Conservation (phyloP, 2,797 vertebrate species). For the Syndactyla subalaris region DNA sequence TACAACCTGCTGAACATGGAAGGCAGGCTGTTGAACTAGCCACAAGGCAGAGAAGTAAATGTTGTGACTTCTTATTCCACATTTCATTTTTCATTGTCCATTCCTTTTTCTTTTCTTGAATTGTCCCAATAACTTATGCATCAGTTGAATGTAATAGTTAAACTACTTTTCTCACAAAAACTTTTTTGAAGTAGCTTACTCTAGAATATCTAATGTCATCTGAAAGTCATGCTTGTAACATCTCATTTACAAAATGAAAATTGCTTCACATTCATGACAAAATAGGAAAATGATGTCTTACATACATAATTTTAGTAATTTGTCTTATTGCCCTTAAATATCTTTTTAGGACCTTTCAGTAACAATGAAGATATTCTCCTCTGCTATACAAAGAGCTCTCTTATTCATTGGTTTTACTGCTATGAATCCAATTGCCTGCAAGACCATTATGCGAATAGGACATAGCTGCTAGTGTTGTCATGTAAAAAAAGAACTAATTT, state of each 20-base stretch:
- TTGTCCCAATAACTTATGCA: not conserved
- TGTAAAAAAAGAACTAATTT: not conserved
- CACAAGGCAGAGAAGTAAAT: not conserved
- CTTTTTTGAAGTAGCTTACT: not conserved
- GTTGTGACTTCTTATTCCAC: not conserved
- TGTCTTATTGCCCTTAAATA: not conserved
- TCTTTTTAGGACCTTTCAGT: not conserved
- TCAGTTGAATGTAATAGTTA: not conserved
- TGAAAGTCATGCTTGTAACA: not conserved
- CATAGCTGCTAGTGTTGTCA: not conserved
- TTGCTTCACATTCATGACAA: not conserved
- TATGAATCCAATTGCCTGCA: not conserved
- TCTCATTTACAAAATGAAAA: not conserved
- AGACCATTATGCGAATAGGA: not conserved
- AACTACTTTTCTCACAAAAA: not conserved
- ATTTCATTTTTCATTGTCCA: not conserved
- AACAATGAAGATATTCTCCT: slow-evolving; percentile 8
- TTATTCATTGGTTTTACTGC: not conserved
- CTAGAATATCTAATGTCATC: not conserved
- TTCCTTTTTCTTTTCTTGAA: not conserved
- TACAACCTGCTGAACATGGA: not conserved
- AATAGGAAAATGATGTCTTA: not conserved
- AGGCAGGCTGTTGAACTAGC: not conserved
- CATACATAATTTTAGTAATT: not conserved
- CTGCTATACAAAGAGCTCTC: not conserved